phyloP scores from a whole-genome alignment of 2,888 invertebrate genomes.

The Dynastes maya region DNA sequence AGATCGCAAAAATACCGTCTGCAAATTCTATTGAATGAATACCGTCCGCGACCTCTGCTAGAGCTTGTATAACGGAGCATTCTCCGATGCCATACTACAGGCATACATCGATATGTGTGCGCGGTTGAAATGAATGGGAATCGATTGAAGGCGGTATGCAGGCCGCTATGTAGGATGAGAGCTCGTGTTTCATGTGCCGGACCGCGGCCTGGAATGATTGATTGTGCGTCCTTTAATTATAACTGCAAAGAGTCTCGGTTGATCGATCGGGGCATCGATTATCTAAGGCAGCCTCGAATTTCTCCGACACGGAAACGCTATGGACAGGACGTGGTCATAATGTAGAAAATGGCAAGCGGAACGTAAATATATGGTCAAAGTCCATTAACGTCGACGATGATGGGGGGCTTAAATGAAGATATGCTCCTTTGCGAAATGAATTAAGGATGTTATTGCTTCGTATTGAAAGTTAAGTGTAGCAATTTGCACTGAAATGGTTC shows the following conservation, averaged over 20 bases:
- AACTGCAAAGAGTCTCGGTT: constrained; percentile 13
- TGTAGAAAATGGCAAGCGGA: constrained; percentile 1
- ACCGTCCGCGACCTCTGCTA: not conserved
- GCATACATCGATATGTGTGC: constrained; percentile 26
- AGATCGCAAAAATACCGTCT: not conserved
- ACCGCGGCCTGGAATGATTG: constrained; percentile 20
- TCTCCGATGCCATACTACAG: constrained; percentile 5
- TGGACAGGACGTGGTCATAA: not conserved
- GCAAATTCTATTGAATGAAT: constrained; percentile 18
- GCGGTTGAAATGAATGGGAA: constrained; percentile 5
- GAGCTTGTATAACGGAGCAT: constrained; percentile 3
- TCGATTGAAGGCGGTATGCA: constrained; percentile 24
- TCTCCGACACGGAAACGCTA: not conserved
- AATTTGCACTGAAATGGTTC: too few relatives aligned
- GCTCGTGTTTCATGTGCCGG: constrained; percentile 26
- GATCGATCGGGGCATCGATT: constrained; percentile 24
- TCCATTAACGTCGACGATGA: not conserved
- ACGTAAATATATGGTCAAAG: not conserved
- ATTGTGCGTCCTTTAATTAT: constrained; percentile 44
- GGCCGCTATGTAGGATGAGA: not conserved
- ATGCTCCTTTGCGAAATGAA: not conserved
- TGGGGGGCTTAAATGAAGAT: not conserved
- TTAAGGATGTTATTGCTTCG: constrained; percentile 2
- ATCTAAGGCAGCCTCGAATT: constrained; percentile 12
- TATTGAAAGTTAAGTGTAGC: not conserved